Evolutionary conservation across 2,888 invertebrate genomes (phyloP), one percentile per base, ranked within the genome.

Genomic region (Dorcus hopei): DNA sequence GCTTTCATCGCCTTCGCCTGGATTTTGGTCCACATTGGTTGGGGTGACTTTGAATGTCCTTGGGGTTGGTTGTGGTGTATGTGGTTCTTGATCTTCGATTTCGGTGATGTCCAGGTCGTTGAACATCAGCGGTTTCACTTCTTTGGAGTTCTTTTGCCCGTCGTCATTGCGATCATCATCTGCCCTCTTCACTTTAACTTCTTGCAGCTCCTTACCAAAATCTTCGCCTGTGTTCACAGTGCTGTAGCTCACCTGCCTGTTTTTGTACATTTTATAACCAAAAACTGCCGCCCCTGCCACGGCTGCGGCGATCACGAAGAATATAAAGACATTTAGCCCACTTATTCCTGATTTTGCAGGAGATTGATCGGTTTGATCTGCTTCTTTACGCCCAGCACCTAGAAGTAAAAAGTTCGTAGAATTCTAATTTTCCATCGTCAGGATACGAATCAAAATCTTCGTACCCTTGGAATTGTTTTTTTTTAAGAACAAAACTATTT

Each of bases 201-300:
- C 65, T 49, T 57, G 65, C 64, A 67, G 61, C 66, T 69, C 70
- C 53, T 65, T 66, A 7, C 63, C 65, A 52, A 67, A 67, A 69
- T 80, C 78, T 55, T 78, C 77, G 61, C 77, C 77, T 7, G 6
- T 33, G 23, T 65, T 63, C 11, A 64, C 63, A 16, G 57, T 62
- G 56, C 59, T 62, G 58, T 66, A 68, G 8, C 61, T 61, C 23
- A 61, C 66, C 42, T 65, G 61, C 16, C 67, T 66, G 49, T 71
- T 74, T 53, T 80, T 82, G 79, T 84, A 82, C 70, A 82, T 83
- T 74, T 83, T 84, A 70, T 83, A 83, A 8, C 81, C 80, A 52
- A 85, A 81, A 11, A 80, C 82, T 9, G 81, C 81, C 2, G 81
- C 78, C 2, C 83, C 80, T 4, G 83, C 73, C 3, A 83, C 76